A percentile compares a stretch with the other conserved stretches of the same genome.
Evolutionary conservation across 37 sponge, comb jelly and placozoan species (phyloP).

Genomic region (Cliona cf. orientalis): DNA sequence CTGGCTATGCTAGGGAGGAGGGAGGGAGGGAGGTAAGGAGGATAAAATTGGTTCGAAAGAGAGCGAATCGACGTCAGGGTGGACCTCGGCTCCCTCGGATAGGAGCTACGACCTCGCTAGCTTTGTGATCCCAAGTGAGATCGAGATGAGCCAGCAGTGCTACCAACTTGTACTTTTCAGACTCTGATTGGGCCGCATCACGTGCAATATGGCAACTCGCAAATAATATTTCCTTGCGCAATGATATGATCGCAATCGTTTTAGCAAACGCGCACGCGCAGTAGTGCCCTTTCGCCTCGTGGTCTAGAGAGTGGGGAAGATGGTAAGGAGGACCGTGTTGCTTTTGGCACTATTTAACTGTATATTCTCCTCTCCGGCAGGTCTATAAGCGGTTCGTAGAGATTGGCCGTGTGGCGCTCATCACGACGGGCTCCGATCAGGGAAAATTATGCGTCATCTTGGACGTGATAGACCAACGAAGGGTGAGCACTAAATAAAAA

Average conservation of each 20-base stretch:
- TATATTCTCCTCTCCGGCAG: constrained; percentile 35
- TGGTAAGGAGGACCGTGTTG: too few relatives aligned
- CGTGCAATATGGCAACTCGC: too few relatives aligned
- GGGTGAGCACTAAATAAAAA: constrained; percentile 47
- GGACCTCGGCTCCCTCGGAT: too few relatives aligned
- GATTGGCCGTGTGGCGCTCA: constrained; percentile 88
- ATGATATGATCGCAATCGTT: too few relatives aligned
- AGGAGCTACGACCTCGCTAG: too few relatives aligned
- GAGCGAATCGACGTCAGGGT: too few relatives aligned
- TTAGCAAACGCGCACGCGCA: constrained; percentile 48
- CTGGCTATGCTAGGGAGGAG: neutral
- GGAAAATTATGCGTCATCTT: constrained; percentile 93
- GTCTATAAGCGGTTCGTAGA: constrained; percentile 94
- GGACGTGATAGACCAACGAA: constrained; percentile 96
- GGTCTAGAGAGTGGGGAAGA: neutral
- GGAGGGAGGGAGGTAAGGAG: constrained; percentile 10
- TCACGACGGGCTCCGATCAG: constrained; percentile 72
- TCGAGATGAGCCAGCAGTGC: too few relatives aligned
- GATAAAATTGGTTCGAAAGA: too few relatives aligned
- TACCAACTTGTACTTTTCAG: too few relatives aligned
- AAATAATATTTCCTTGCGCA: too few relatives aligned
- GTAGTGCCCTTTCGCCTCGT: constrained; percentile 12
- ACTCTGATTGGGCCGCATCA: too few relatives aligned
- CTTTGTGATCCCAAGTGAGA: too few relatives aligned
- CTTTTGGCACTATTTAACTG: neutral